Conservation (phyloP, 2,113 vertebrate genomes). For the Podilymbus podiceps region DNA sequence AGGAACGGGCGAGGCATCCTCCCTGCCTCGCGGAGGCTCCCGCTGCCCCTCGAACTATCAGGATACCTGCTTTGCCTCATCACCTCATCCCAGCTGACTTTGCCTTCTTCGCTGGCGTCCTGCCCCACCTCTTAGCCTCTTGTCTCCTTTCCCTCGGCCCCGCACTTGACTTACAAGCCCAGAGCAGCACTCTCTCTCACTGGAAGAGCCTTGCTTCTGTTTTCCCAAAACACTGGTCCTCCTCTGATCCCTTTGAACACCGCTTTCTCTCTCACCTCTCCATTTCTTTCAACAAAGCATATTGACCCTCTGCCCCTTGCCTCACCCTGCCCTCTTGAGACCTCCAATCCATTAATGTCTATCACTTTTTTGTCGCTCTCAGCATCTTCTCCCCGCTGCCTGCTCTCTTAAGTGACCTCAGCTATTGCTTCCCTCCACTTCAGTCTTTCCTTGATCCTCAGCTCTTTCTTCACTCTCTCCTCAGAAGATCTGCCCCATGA, state of each 20-base stretch:
- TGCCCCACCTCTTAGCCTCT: not conserved
- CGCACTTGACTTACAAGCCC: slow-evolving; percentile 20
- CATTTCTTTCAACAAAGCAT: slow-evolving; percentile 48
- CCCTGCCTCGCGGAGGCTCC: not conserved
- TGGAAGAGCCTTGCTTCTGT: slow-evolving; percentile 23
- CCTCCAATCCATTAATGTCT: slow-evolving; percentile 52
- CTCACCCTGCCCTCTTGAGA: slow-evolving; percentile 56
- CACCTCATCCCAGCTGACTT: not conserved
- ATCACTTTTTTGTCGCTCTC: slow-evolving; percentile 52
- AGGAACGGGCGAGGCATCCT: not conserved
- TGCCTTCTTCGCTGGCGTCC: not conserved
- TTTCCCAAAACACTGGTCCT: slow-evolving; percentile 21
- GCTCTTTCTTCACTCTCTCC: not conserved
- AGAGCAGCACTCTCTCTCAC: not conserved
- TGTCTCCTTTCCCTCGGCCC: not conserved
- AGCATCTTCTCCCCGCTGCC: slow-evolving; percentile 1
- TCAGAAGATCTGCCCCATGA: not conserved
- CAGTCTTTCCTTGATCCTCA: slow-evolving; percentile 23
- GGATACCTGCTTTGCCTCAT: not conserved
- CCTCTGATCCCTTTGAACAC: not conserved
- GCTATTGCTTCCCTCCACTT: slow-evolving; percentile 31
- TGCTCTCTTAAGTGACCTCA: slow-evolving; percentile 22
- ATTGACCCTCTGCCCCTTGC: slow-evolving; percentile 38
- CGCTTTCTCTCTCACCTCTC: slow-evolving; percentile 4
- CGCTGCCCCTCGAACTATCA: not conserved